Percentiles rank a stretch among this genome's conserved stretches.
Evolutionary conservation across 1,140 invertebrate species (phyloP).

Genomic region (Drosophila ambigua): DNA sequence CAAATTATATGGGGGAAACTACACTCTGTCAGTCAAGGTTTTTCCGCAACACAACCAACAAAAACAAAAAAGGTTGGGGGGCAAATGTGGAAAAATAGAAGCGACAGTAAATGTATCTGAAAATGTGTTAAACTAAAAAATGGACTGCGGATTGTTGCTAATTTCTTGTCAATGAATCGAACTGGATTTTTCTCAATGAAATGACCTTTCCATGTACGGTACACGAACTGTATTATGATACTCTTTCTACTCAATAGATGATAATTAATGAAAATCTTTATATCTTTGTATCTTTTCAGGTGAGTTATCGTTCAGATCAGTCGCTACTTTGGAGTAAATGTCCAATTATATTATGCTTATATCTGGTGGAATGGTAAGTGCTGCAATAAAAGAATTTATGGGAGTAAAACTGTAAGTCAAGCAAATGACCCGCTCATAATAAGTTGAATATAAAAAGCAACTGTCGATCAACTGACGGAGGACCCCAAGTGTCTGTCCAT

Average conservation of each 20-base stretch:
- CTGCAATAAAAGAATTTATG: conserved; percentile 12
- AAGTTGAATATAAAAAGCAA: conserved; percentile 7
- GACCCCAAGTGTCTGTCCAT: background rate
- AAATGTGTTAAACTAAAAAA: conserved; percentile 44
- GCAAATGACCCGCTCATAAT: conserved; percentile 23
- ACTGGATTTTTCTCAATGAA: conserved; percentile 19
- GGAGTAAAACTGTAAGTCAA: conserved; percentile 13
- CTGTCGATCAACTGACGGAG: conserved; percentile 31
- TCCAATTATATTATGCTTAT: conserved; percentile 48
- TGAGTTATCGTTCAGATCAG: conserved; percentile 29
- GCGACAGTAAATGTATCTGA: conserved; percentile 8
- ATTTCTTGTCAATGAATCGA: conserved; percentile 43
- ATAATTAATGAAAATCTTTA: conserved; percentile 31
- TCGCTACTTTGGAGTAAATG: background rate
- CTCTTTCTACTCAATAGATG: background rate
- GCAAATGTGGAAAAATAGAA: conserved; percentile 11
- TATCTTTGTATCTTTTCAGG: conserved; percentile 56
- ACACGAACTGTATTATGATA: background rate
- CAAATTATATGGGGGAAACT: conserved; percentile 26
- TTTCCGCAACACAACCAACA: conserved; percentile 31
- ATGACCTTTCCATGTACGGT: background rate
- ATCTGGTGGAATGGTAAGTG: conserved; percentile 56
- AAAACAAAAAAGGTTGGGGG: conserved; percentile 5
- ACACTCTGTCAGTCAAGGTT: conserved; percentile 48
- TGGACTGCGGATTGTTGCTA: conserved; percentile 47